Evolutionary conservation across 2,888 invertebrate genomes (phyloP), one percentile per base, ranked within the genome.

Genomic region (Anthophora plumipes): DNA sequence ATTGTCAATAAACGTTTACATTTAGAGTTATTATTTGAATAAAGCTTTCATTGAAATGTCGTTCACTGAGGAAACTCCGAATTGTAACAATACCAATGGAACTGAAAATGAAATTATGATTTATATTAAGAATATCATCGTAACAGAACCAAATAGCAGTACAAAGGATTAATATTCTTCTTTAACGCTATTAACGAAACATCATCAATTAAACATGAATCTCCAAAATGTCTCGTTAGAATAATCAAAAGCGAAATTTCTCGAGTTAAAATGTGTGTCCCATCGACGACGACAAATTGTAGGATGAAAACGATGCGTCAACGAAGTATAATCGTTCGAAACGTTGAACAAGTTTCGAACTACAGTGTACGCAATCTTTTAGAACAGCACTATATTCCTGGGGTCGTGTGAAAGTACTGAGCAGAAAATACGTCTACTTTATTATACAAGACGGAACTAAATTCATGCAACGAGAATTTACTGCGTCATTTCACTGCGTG

Each of bases 391-490:
- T 54, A 73, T 71, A 72, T 61, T 73, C 64, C 57, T 37, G 1
- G n/a, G 69, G 69, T 69, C 61, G 71, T 46, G 70, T 57, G 77
- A 77, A 85, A 73, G 55, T 50, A 73, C 60, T 17, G 68, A 64
- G 71, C 72, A 60, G 75, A 70, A 70, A 73, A 72, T 75, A 77
- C 81, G 74, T 81, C 76, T 73, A 61, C 78, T 83, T 85, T 85
- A 83, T 85, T 85, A 83, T 83, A 78, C 76, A 64, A 52, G 78
- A 77, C 59, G 74, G 60, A 74, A 76, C 78, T 83, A 83, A 78
- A 85, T 85, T 85, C 83, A 68, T 76, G 77, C 76, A 85, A 85
- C 83, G 77, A 81, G 83, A 84, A 85, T 85, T 85, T 85, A 85
- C 85, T 79, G 70, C 78, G 78, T 73, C 83, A 78, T 83, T 83